A percentile compares a stretch with the other conserved stretches of the same genome.
Evolutionary conservation across 2,797 vertebrate genomes (phyloP).

Genomic region (Cossypha polioptera): DNA sequence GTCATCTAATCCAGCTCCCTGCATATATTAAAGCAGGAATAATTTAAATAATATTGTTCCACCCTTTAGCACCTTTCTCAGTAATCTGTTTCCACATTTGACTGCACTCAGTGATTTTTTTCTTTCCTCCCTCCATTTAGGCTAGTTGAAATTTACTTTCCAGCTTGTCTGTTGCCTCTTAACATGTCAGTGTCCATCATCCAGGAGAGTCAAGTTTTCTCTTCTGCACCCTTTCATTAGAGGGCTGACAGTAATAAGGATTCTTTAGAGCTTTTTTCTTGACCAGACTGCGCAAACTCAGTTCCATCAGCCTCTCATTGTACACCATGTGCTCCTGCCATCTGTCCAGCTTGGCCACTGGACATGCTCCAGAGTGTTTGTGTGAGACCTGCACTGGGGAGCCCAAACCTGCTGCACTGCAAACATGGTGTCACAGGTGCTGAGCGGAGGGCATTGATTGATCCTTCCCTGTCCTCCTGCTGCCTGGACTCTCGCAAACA

Average conservation of each 20-base stretch:
- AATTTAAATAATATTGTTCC: not conserved
- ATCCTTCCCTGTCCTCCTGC: not conserved
- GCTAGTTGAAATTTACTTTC: not conserved
- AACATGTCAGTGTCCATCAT: not conserved
- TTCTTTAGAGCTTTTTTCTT: not conserved
- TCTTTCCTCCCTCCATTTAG: not conserved
- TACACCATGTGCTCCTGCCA: not conserved
- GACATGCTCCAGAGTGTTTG: not conserved
- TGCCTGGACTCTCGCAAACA: not conserved
- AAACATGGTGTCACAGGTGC: accelerated
- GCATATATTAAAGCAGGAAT: not conserved
- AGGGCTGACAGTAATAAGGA: not conserved
- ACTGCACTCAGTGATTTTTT: not conserved
- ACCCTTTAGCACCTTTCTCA: not conserved
- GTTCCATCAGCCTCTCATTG: not conserved
- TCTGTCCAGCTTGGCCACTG: not conserved
- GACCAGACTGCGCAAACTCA: not conserved
- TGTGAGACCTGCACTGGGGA: accelerated
- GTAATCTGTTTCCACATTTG: not conserved
- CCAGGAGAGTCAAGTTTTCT: not conserved
- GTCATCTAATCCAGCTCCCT: not conserved
- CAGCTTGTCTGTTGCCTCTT: not conserved
- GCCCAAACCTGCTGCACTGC: not conserved
- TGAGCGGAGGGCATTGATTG: not conserved
- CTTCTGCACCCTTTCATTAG: not conserved